A percentile compares a stretch with the other conserved stretches of the same genome.
These are phyloP conservation scores for Micromys minutus DNA, from an alignment of 2,113 vertebrate genomes.

Conservation along the genomic window DNA sequence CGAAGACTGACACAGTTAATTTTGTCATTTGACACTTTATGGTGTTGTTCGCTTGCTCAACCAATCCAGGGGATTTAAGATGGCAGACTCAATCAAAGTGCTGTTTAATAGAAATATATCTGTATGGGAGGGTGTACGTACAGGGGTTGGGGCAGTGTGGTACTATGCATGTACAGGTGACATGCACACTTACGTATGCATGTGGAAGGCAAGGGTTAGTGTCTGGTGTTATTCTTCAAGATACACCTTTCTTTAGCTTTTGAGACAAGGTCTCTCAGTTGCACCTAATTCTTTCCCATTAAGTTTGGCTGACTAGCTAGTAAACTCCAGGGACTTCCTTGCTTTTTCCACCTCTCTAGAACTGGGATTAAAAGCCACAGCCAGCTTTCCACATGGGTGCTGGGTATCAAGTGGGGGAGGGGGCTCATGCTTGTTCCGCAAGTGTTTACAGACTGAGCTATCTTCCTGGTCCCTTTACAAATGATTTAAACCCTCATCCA, in stretches of 20 bases:
- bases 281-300: not conserved
- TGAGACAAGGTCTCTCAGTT: not conserved
- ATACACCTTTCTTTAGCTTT: not conserved
- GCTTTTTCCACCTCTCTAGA: not conserved
- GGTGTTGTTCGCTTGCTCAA: not conserved
- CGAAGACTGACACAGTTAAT: not conserved
- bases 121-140: not conserved
- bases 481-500: not conserved
- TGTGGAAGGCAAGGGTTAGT: not conserved
- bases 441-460: not conserved
- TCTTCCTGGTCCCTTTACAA: not conserved
- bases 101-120: not conserved
- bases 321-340: not conserved
- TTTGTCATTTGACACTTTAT: not conserved
- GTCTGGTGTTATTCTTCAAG: not conserved
- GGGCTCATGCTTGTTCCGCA: not conserved
- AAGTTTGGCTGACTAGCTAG: too few relatives aligned
- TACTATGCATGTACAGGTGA: not conserved
- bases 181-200: not conserved
- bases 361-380: not conserved
- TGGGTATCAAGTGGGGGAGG: not conserved
- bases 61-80: not conserved
- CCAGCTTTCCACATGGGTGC: not conserved
- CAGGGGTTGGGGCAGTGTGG: not conserved
- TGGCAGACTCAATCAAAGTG: not conserved